Percentiles rank a stretch among this genome's conserved stretches.
phyloP scores from a whole-genome alignment of 2,888 invertebrate genomes.

The Epirrhoe alternata region DNA sequence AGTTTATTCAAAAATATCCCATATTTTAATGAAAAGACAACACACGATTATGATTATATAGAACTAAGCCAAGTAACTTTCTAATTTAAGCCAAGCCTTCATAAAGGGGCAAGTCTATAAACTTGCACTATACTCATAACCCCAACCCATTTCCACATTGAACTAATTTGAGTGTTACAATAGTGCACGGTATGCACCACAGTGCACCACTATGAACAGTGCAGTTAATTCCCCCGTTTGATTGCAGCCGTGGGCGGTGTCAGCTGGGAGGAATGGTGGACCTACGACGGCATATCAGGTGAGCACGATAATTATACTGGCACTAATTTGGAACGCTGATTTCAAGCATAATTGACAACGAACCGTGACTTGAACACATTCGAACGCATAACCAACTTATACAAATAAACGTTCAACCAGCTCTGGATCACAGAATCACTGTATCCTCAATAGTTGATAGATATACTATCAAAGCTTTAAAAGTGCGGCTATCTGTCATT shows the following conservation, averaged over 20 bases:
- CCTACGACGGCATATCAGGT: constrained; percentile 98
- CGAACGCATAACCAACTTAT: neutral
- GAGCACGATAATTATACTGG: constrained; percentile 62
- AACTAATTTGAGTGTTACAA: constrained; percentile 26
- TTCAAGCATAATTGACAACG: neutral
- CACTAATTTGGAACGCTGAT: constrained; percentile 22
- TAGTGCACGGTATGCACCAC: constrained; percentile 41
- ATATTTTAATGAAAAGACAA: no score
- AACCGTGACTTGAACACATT: neutral
- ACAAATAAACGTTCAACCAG: neutral
- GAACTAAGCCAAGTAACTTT: neutral
- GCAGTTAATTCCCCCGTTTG: constrained; percentile 80
- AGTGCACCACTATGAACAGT: constrained; percentile 58
- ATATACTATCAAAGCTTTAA: no score
- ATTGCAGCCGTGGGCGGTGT: constrained; percentile 90
- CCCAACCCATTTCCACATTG: constrained; percentile 9
- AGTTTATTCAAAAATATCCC: no score
- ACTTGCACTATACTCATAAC: constrained; percentile 15
- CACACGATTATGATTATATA: neutral
- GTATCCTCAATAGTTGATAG: neutral
- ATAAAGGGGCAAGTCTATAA: constrained; percentile 8
- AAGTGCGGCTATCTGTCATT: neutral
- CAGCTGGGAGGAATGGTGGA: constrained; percentile 99
- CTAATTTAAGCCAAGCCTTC: neutral
- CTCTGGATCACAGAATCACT: neutral